phyloP scores from a whole-genome alignment of 2,113 vertebrate species.

The Alosa alosa region DNA sequence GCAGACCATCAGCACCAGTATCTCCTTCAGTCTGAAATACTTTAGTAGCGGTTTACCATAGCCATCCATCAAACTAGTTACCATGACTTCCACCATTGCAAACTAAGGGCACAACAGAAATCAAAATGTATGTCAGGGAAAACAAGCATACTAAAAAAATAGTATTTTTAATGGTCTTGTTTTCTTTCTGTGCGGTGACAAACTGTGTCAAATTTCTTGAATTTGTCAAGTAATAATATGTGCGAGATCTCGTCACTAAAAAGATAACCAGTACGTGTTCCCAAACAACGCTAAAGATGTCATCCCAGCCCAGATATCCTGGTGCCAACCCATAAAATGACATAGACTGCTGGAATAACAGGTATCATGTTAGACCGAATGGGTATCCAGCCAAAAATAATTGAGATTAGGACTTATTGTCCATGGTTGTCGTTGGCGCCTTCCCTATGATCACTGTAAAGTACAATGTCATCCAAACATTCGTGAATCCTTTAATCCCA shows the following conservation, averaged over 20 bases:
- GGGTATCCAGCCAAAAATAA: background rate
- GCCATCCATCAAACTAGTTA: conserved; percentile 72
- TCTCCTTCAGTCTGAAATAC: conserved; percentile 66
- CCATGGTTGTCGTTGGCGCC: background rate
- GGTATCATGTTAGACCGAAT: background rate
- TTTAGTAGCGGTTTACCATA: conserved; percentile 49
- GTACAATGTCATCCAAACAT: background rate
- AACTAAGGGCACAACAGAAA: conserved; percentile 58
- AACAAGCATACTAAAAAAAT: background rate
- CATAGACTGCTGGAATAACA: conserved; percentile 5
- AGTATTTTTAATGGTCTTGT: too few relatives aligned
- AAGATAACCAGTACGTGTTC: background rate
- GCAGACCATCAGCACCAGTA: conserved; percentile 68
- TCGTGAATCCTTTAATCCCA: background rate
- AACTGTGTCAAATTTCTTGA: background rate
- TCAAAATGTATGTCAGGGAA: background rate
- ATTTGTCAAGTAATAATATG: background rate
- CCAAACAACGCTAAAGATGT: background rate
- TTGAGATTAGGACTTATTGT: background rate
- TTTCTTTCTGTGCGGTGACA: background rate
- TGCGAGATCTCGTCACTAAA: background rate
- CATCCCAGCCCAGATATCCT: background rate
- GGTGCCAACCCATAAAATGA: background rate
- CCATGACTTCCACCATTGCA: conserved; percentile 78
- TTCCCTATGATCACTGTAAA: background rate